A percentile compares a stretch with the other conserved stretches of the same genome.
These are phyloP conservation scores for Rhabdomys pumilio DNA, from an alignment of 2,797 vertebrate genomes.

Conservation along the genomic window DNA sequence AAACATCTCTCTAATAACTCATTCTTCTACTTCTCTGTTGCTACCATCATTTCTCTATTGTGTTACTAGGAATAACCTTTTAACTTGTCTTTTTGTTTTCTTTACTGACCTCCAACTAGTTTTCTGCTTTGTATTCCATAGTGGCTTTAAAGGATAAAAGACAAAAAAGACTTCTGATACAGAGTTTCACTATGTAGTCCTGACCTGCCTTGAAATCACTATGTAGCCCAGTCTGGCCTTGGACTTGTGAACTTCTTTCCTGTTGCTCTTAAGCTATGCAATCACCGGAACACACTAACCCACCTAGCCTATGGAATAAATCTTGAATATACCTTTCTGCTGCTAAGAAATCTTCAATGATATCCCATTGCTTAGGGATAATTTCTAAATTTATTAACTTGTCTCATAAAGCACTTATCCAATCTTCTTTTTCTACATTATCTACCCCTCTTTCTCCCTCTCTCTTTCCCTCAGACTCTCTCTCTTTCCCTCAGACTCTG, in stretches of 20 bases:
- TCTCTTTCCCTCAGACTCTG: too few species aligned
- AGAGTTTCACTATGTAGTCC: neutral
- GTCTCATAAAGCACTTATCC: conserved; percentile 29
- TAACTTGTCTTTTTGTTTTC: neutral
- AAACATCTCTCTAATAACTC: conserved; percentile 24
- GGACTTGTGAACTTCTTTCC: neutral
- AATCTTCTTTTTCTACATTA: neutral
- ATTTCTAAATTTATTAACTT: conserved; percentile 59
- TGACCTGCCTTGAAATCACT: neutral
- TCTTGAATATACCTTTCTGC: conserved; percentile 35
- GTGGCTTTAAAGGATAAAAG: neutral
- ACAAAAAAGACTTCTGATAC: neutral
- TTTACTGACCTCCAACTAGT: neutral
- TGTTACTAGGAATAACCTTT: conserved; percentile 5
- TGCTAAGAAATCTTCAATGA: conserved; percentile 17
- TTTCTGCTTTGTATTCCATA: neutral
- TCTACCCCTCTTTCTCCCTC: neutral
- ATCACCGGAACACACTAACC: neutral
- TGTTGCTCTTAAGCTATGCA: neutral
- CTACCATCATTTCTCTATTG: conserved; percentile 19
- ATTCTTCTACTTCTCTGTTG: conserved; percentile 17
- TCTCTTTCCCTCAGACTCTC: too few species aligned
- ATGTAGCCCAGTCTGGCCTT: neutral
- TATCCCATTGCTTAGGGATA: conserved; percentile 42
- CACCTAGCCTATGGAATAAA: conserved; percentile 10